Conservation (phyloP, 2,113 vertebrate species). For the Elephantulus edwardii region DNA sequence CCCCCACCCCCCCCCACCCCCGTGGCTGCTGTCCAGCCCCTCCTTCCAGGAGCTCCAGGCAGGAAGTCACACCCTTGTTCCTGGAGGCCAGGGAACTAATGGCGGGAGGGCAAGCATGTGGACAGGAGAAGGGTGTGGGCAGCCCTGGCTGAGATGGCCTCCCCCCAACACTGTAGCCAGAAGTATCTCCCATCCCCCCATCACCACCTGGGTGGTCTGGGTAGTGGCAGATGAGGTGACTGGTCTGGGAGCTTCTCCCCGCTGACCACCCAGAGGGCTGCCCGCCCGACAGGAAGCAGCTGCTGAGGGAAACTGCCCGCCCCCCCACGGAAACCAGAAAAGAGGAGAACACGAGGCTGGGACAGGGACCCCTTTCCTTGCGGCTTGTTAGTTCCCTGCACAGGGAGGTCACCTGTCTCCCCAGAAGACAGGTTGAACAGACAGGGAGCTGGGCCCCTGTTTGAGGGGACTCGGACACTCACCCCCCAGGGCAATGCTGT, state of each 20-base stretch:
- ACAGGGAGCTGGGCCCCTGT: no score
- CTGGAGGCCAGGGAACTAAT: slow-evolving; percentile 1
- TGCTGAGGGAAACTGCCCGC: neutral
- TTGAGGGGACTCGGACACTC: no score
- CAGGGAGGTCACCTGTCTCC: neutral
- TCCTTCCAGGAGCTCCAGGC: slow-evolving; percentile 42
- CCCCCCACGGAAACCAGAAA: neutral
- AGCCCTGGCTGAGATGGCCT: neutral
- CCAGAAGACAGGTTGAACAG: no score
- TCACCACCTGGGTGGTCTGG: slow-evolving; percentile 52
- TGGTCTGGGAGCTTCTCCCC: neutral
- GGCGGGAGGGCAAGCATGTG: slow-evolving; percentile 9
- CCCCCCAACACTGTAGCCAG: neutral
- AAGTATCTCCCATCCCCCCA: neutral
- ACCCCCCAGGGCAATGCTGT: no score
- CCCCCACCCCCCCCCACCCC: neutral
- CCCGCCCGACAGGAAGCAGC: neutral
- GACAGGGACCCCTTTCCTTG: neutral
- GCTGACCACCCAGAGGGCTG: neutral
- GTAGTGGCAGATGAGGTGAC: neutral
- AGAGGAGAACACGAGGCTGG: neutral
- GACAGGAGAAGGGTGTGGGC: neutral
- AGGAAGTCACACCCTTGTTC: slow-evolving; percentile 69
- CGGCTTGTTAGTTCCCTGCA: neutral
- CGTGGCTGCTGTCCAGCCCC: rapidly evolving